Conservation (phyloP, 92 coral and sea anemone species). For the Epizoanthus fatuus region DNA sequence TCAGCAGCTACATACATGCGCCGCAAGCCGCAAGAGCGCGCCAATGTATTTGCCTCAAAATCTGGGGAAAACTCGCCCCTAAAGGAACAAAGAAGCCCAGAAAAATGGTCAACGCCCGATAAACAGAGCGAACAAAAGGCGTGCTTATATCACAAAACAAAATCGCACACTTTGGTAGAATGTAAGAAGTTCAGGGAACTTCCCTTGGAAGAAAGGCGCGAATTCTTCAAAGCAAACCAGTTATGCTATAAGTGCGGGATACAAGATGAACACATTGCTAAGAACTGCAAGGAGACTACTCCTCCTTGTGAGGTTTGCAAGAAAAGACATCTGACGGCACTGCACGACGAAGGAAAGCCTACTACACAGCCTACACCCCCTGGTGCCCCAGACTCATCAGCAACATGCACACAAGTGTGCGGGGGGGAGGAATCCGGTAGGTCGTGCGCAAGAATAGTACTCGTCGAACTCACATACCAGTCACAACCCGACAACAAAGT, state of each 20-base stretch:
- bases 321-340: slow-evolving; percentile 20
- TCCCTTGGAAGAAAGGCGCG: slow-evolving; percentile 47
- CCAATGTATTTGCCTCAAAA: no score
- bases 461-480: no score
- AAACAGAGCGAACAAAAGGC: no score
- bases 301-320: slow-evolving; percentile 27
- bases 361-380: neutral
- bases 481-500: no score
- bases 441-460: no score
- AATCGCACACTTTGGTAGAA: slow-evolving; percentile 36
- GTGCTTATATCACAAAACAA: slow-evolving; percentile 57
- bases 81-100: no score
- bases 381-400: no score
- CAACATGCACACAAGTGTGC: slow-evolving; percentile 63
- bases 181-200: slow-evolving; percentile 53
- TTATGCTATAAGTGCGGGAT: slow-evolving; percentile 42
- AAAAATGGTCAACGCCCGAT: no score
- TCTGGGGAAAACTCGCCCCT: no score
- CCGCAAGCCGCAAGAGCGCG: no score
- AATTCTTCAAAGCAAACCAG: slow-evolving; percentile 44
- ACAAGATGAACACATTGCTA: slow-evolving; percentile 45
- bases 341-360: slow-evolving; percentile 14
- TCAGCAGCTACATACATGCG: no score
- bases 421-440: slow-evolving; percentile 13
- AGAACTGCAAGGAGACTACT: slow-evolving; percentile 33